Evolutionary conservation across 2,113 vertebrate species (phyloP), one percentile per base, ranked within the genome.

Genomic region (Columba livia): DNA sequence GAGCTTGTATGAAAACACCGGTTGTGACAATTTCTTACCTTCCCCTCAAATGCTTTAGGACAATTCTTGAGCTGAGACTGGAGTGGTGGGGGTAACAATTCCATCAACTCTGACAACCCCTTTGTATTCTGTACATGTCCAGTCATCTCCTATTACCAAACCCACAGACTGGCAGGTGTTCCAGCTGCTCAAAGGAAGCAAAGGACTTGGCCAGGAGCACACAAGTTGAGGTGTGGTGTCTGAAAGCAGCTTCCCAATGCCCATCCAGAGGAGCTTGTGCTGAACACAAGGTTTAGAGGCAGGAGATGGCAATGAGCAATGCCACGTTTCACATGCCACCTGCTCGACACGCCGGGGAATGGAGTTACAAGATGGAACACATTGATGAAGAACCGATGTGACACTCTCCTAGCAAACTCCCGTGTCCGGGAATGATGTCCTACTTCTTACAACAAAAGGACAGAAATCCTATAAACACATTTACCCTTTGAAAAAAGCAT

Each of bases 121-220:
- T 65, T 72, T 29, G 34, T 25, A 13, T 26, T 42, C 44, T n/a
- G 7, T 26, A 34, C 0, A 0, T 23, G 51, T 15, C 81, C 1
- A 0, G 28, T 28, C 14, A 0, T 1, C 3, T 20, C 9, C 0
- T 12, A 13, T 62, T 50, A 32, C 61, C 42, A 51, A 85, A 56
- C 34, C 51, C 48, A 44, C 19, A 12, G 11, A 48, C 61, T 40
- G 42, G 65, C 62, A 88, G 53, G 48, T 26, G 29, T 72, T 85
- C 48, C 70, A 64, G 47, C 11, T 2, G 14, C 84, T 74, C 56
- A 60, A 18, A 50, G 8, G 44, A 71, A 89, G 57, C 9, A 21
- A 11, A 1, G 4, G 44, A 24, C 9, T 2, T 0, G 14, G 26
- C 48, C 61, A 64, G 56, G 47, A 89, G 66, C 29, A 51, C 0